Evolutionary conservation across 2,888 invertebrate species (phyloP).

Genomic region (Autographa pulchrina): DNA sequence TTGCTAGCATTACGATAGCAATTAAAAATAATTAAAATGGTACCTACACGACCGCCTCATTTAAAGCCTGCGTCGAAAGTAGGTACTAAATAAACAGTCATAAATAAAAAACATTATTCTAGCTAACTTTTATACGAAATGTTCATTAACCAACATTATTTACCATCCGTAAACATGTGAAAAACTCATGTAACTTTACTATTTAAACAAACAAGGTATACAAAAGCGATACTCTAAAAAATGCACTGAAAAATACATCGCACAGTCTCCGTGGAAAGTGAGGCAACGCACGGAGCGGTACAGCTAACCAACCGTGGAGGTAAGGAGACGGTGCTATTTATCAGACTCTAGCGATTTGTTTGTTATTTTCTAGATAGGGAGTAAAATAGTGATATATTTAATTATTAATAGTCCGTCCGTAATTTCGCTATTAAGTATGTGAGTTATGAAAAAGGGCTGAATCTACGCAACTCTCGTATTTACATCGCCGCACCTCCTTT

Average conservation of each 20-base stretch:
- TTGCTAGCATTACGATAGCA: too few relatives aligned
- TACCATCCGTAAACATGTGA: constrained; percentile 60
- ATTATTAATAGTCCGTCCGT: too few relatives aligned
- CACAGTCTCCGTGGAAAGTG: constrained; percentile 87
- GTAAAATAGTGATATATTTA: too few relatives aligned
- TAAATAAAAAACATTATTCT: constrained; percentile 10
- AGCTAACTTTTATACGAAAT: too few relatives aligned
- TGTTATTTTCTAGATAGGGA: neutral
- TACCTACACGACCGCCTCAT: too few relatives aligned
- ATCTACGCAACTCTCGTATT: too few relatives aligned
- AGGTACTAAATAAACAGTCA: neutral
- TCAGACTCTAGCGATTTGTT: constrained; percentile 52
- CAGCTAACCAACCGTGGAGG: constrained; percentile 87
- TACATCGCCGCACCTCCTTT: too few relatives aligned
- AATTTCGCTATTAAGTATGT: too few relatives aligned
- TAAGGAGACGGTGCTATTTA: constrained; percentile 71
- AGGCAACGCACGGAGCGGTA: constrained; percentile 88
- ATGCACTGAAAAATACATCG: constrained; percentile 88
- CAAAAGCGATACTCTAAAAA: constrained; percentile 89
- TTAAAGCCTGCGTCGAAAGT: too few relatives aligned
- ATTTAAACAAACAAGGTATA: constrained; percentile 84
- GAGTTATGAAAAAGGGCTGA: too few relatives aligned
- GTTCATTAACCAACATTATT: constrained; percentile 35
- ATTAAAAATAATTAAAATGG: too few relatives aligned
- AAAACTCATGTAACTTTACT: constrained; percentile 79